Base-by-base conservation (phyloP, 2,888 invertebrate genomes). In the Phyllotreta striolata region DNA sequence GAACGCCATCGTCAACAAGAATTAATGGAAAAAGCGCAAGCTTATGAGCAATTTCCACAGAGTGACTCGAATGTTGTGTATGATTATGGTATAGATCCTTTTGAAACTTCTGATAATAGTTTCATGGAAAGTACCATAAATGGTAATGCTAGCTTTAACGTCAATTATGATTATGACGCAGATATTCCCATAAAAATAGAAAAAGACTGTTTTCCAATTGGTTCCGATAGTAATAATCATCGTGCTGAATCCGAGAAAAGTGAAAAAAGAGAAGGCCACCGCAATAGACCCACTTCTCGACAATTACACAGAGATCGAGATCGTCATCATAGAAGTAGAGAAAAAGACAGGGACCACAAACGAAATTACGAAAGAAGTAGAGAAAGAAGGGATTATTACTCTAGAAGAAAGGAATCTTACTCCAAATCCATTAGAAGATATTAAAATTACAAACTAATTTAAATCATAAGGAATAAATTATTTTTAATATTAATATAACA, bases 381-480 rank as follows among this genome's bases (percentile, higher is more conserved):
- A 35, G 61, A 52, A 38, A 10, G 35, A 24, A 59, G 34, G 6
- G 49, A 57, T 10, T 49, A 57, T 35, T 3, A 39, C 10, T 9
- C 10, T 6, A 40, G 40, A 43, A 14, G 52, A 41, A 55, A 55
- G 37, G 62, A 62, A 47, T 12, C 44, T n/a, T 52, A 64, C 43
- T 10, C 39, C 38, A 66, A 57, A 55, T 60, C 66, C 7, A 66
- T 64, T 6, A 55, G 62, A 9, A 66, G 64, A 34, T 55, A 66
- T 66, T 65, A 13, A 55, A 37, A 10, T n/a, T 62, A 9, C 24
- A 24, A 24, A 43, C 60, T 52, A 13, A 44, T 1, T 8, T 40
- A 14, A 24, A 35, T 44, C 46, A 56, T 43, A 58, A 12, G 43
- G 14, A 40, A 46, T 47, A 56, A 61, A 49, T 35, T 66, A 63